Base-by-base conservation (phyloP, 2,888 invertebrate species). In the Acanthosoma haemorrhoidale region DNA sequence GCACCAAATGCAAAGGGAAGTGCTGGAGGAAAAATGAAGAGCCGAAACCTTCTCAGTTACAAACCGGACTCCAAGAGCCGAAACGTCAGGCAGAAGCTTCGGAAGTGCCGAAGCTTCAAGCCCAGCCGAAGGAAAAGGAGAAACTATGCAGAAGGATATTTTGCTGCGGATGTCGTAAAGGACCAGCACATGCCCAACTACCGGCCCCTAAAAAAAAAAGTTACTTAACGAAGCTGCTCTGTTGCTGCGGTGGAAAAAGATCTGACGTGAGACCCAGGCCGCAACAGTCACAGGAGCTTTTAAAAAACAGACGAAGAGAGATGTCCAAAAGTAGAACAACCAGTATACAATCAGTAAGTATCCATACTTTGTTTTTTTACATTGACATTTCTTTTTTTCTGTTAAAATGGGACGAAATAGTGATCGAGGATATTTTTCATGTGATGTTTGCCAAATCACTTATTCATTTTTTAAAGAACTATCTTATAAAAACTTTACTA, bases 271-370 rank as follows among this genome's bases (percentile, higher is more conserved):
- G 51, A 2, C 51, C 51, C 2, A 51, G 25, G 51, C 51, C 51
- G 8, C 51, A 51, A 11, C 51, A 51, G n/a, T 51, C 51, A n/a
- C 51, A 51, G n/a, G 51, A 51, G 25, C 25, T 51, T 13, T n/a
- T 51, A 2, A 51, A 51, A 51, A 51, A 51, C 29, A 21, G 51
- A 5, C 2, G 51, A n/a, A 51, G n/a, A 25, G 51, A 51, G 29
- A 29, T 51, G 51, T 51, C 51, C 1, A 60, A 32, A 21, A 60
- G 60, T 34, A 15, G 60, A 34, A 60, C 34, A 9, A 34, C 60
- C 60, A 60, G 60, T 6, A 60, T 60, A n/a, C 51, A 51, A 2
- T 51, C 51, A 25, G 51, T 51, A 25, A n/a, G 51, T 51, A 51
- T 6, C n/a, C n/a, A n/a, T n/a, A n/a, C n/a, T n/a, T n/a, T n/a